A percentile compares a stretch with the other conserved stretches of the same genome.
Conservation (phyloP, 2,797 vertebrate genomes). For the Lagorchestes hirsutus region DNA sequence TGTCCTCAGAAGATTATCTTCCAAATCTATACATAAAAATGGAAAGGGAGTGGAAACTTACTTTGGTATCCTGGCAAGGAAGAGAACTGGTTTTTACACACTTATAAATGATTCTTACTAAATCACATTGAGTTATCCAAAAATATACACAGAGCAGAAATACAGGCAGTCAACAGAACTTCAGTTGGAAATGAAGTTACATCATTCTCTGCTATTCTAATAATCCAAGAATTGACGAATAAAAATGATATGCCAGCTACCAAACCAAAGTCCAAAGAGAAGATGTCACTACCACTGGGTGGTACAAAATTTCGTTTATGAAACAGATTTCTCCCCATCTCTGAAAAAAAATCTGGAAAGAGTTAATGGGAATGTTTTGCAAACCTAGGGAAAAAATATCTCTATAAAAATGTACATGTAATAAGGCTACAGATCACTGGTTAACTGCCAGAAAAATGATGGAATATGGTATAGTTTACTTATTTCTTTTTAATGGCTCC, state of each 20-base stretch:
- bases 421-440: constrained; percentile 85
- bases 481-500: constrained; percentile 88
- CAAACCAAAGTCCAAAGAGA: constrained; percentile 41
- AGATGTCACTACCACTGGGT: background rate
- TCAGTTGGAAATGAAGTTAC: constrained; percentile 45
- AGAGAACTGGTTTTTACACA: background rate
- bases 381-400: constrained; percentile 82
- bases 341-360: constrained; percentile 53
- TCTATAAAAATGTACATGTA: constrained; percentile 78
- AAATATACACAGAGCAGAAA: constrained; percentile 27
- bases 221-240: constrained; percentile 21
- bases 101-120: constrained; percentile 17
- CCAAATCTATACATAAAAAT: background rate
- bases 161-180: constrained; percentile 24
- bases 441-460: constrained; percentile 87
- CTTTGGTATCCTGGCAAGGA: background rate
- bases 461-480: constrained; percentile 86
- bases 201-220: constrained; percentile 8
- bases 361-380: constrained; percentile 58
- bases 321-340: background rate
- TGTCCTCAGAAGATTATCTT: constrained; percentile 28
- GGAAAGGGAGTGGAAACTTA: background rate
- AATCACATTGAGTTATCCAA: constrained; percentile 32
- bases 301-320: constrained; percentile 32
- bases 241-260: constrained; percentile 27